Evolutionary conservation across 2,113 vertebrate genomes (phyloP), one percentile per base, ranked within the genome.

Genomic region (Phrynosoma platyrhinos): DNA sequence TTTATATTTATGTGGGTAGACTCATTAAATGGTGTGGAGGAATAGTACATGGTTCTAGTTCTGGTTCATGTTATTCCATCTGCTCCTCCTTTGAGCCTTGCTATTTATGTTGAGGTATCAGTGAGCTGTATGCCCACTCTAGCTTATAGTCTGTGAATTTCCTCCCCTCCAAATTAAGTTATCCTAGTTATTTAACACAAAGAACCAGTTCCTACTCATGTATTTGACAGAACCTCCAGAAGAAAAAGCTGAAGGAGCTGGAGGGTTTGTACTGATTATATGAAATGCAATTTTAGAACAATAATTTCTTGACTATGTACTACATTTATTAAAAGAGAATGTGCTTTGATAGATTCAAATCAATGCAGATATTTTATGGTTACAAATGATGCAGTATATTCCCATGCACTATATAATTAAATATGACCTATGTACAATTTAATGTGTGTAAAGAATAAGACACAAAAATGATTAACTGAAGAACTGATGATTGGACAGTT

Each of bases 251-350:
- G 58, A n/a, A 52, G 83, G 71, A 52, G 74, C 52, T 40, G 66
- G 27, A 84, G 52, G 76, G 23, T 85, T 76, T 85, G 71, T 42
- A 62, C 72, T 76, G 25, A 76, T 76, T 76, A 25, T 77, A 85
- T 64, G 72, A 85, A 85, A 85, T 64, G 64, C 53, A 85, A 77
- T 85, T 85, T 76, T 42, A 62, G 52, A 84, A 75, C 71, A 84
- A 75, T 52, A 14, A 40, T 84, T 84, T 75, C 72, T 77, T 77
- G 53, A 64, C 72, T 76, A 76, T 64, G 53, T 64, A 30, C 7
- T 76, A 55, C 72, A 76, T 85, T 64, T 36, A 85, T 85, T 77
- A 76, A 85, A 76, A 74, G 23, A 40, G 18, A 6, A 55, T 23
- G 72, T 85, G 55, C 42, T 85, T 42, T 64, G 72, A 64, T 55